Conservation (phyloP, 2,797 vertebrate species). For the Acipenser ruthenus region DNA sequence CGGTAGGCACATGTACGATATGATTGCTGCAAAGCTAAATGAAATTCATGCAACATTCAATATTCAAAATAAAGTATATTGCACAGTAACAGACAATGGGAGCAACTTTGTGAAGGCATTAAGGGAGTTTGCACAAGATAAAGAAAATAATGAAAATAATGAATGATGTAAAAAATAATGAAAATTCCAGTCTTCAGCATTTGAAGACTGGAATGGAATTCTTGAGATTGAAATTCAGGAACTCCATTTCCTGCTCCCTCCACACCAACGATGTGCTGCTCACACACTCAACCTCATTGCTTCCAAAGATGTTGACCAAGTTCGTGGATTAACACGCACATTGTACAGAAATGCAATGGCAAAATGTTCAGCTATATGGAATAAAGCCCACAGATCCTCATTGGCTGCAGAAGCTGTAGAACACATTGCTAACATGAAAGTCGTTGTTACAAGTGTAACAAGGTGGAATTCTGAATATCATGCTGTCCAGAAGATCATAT, state of each 20-base stretch:
- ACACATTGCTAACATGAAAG: slow-evolving; percentile 51
- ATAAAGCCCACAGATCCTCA: slow-evolving; percentile 48
- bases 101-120: slow-evolving; percentile 54
- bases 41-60: slow-evolving; percentile 53
- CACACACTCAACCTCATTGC: slow-evolving; percentile 55
- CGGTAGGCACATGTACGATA: slow-evolving; percentile 45
- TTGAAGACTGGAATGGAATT: slow-evolving; percentile 44
- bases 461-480: slow-evolving; percentile 60
- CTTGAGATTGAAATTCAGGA: slow-evolving; percentile 38
- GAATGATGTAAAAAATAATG: too few species aligned
- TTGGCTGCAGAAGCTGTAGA: slow-evolving; percentile 44
- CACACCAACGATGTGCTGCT: slow-evolving; percentile 50
- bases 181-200: too few species aligned
- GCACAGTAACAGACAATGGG: slow-evolving; percentile 55
- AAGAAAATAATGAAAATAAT: slow-evolving; percentile 25
- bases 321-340: slow-evolving; percentile 50
- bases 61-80: slow-evolving; percentile 58
- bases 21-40: slow-evolving; percentile 46
- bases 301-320: slow-evolving; percentile 50
- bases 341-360: slow-evolving; percentile 50
- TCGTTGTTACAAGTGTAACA: slow-evolving; percentile 40
- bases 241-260: slow-evolving; percentile 42
- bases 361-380: slow-evolving; percentile 54
- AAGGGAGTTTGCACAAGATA: slow-evolving; percentile 44
- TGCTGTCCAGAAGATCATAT: slow-evolving; percentile 50